These are phyloP conservation scores for Cheilosia soror DNA, from an alignment of 2,888 invertebrate species.

Conservation along the genomic window DNA sequence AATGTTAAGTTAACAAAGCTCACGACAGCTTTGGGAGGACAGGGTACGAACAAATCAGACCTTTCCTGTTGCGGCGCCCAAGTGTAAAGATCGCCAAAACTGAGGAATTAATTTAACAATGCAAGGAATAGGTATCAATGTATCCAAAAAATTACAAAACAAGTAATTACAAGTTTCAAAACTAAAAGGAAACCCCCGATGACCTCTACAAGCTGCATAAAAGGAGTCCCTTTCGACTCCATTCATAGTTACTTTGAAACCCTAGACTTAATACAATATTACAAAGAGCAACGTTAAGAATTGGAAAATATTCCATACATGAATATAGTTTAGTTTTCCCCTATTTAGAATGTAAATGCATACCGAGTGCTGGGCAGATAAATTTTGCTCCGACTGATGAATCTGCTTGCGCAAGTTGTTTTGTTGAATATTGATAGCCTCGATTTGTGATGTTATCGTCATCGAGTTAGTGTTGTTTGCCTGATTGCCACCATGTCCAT, in stretches of 20 bases:
- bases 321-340: slow-evolving; percentile 13
- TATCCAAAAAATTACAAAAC: too few species aligned
- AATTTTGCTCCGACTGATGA: slow-evolving; percentile 97
- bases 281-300: slow-evolving; percentile 11
- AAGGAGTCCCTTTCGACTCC: not conserved
- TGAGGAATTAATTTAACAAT: too few species aligned
- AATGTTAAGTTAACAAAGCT: too few species aligned
- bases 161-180: too few species aligned
- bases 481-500: slow-evolving; percentile 60
- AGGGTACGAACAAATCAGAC: too few species aligned
- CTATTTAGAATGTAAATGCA: slow-evolving; percentile 63
- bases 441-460: slow-evolving; percentile 84
- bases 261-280: slow-evolving; percentile 7
- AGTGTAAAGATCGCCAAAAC: too few species aligned
- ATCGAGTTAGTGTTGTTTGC: slow-evolving; percentile 76
- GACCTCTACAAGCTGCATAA: not conserved
- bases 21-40: too few species aligned
- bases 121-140: too few species aligned
- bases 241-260: not conserved
- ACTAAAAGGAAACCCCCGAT: too few species aligned
- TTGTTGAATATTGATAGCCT: slow-evolving; percentile 90
- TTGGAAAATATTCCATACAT: not conserved
- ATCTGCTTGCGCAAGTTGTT: slow-evolving; percentile 95
- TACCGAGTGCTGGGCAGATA: slow-evolving; percentile 97
- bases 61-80: too few species aligned